Conservation (phyloP, 1,140 invertebrate species). For the Laupala kohalensis region DNA sequence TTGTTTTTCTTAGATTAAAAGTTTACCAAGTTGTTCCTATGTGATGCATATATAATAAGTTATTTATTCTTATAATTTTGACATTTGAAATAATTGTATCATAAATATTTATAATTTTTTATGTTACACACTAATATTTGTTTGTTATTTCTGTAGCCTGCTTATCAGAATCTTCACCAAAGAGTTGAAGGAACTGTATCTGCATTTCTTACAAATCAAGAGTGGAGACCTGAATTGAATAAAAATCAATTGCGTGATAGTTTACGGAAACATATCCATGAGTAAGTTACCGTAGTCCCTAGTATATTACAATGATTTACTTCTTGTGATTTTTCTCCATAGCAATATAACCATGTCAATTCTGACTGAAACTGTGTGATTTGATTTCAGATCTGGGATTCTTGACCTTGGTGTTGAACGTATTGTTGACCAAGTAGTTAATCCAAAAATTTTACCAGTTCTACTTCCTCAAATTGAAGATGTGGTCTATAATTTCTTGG, state of each 20-base stretch:
- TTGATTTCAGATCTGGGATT: constrained; percentile 52
- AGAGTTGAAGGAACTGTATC: constrained; percentile 76
- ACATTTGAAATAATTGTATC: no score
- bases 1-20: no score
- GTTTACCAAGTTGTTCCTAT: no score
- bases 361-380: neutral
- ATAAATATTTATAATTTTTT: no score
- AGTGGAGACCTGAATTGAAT: constrained; percentile 76
- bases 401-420: constrained; percentile 74
- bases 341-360: neutral
- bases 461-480: constrained; percentile 85
- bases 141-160: constrained; percentile 49
- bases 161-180: constrained; percentile 83
- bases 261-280: constrained; percentile 74
- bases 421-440: constrained; percentile 90
- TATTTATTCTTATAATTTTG: no score
- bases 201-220: constrained; percentile 63
- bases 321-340: neutral
- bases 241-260: constrained; percentile 86
- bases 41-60: no score
- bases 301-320: neutral
- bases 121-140: no score
- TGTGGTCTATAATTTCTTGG: constrained; percentile 76
- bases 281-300: constrained; percentile 44
- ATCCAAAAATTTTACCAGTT: constrained; percentile 75